phyloP scores from a whole-genome alignment of 2,113 vertebrate genomes.

The Castor canadensis region DNA sequence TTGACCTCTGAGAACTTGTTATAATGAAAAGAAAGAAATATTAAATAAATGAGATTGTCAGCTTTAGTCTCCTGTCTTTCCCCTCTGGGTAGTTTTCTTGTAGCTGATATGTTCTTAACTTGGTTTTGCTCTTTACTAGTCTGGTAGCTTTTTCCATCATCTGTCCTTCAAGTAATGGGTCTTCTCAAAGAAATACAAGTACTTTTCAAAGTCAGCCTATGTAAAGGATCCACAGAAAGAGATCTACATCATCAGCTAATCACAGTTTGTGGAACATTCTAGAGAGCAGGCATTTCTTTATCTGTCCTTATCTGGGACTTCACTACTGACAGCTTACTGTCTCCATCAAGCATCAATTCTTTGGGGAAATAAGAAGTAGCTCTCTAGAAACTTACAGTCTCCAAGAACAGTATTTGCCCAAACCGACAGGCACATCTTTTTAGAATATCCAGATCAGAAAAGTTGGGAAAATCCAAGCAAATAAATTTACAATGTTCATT shows the following conservation, averaged over 20 bases:
- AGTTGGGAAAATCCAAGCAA: not conserved
- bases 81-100: not conserved
- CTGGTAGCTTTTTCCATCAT: not conserved
- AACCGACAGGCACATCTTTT: not conserved
- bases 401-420: not conserved
- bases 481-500: not conserved
- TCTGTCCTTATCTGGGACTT: not conserved
- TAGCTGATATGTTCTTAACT: not conserved
- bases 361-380: not conserved
- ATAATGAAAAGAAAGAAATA: not conserved
- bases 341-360: not conserved
- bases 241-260: not conserved
- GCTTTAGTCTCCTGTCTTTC: not conserved
- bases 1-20: not conserved
- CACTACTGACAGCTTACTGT: not conserved
- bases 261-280: not conserved
- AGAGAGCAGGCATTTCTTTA: not conserved
- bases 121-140: not conserved
- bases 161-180: not conserved
- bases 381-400: not conserved
- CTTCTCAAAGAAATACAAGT: not conserved
- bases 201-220: not conserved
- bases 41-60: not conserved
- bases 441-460: not conserved
- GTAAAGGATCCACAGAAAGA: not conserved